Evolutionary conservation across 2,888 invertebrate genomes (phyloP), one percentile per base, ranked within the genome.

Genomic region (Hoplodrina blanda): DNA sequence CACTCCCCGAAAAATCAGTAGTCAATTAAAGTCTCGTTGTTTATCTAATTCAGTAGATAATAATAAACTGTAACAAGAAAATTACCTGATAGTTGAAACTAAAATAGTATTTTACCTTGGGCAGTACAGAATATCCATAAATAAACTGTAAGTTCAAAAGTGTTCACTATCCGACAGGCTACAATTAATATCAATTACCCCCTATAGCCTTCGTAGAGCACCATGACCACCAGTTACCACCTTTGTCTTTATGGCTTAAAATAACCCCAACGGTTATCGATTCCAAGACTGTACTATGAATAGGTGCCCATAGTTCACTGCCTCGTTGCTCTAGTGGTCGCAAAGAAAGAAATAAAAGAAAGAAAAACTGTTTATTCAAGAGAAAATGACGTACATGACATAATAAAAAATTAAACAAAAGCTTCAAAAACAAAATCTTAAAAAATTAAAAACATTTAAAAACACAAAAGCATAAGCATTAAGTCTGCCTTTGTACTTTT

Each of bases 241-340:
- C 33, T 37, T 17, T 75, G 50, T 59, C 71, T 67, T 37, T 17
- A 7, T 11, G 13, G 10, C 52, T 33, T 60, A 7, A 70, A 71
- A 75, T 75, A 79, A 50, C 59, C 19, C 20, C 20, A 37, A 19
- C n/a, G 52, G 46, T 15, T 80, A 80, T 80, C 52, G 76, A 80
- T 69, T 53, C 15, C 44, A 56, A 37, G 44, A 8, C 1, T 53
- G 19, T 30, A n/a, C n/a, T n/a, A 37, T 37, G 37, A 37, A 37
- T 37, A 37, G 7, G 37, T 8, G 7, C 37, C 8, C 33, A 33
- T 33, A 25, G 25, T 25, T 25, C 25, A 25, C 25, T 25, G 25
- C 25, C 25, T 25, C 25, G 25, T 25, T 25, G 25, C 2, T 25
- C 2, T 25, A 25, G 25, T 25, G 25, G 2, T 25, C 25, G 25